These are phyloP conservation scores for Pemphigus obesinymphae DNA, from an alignment of 1,140 invertebrate species.

Conservation along the genomic window DNA sequence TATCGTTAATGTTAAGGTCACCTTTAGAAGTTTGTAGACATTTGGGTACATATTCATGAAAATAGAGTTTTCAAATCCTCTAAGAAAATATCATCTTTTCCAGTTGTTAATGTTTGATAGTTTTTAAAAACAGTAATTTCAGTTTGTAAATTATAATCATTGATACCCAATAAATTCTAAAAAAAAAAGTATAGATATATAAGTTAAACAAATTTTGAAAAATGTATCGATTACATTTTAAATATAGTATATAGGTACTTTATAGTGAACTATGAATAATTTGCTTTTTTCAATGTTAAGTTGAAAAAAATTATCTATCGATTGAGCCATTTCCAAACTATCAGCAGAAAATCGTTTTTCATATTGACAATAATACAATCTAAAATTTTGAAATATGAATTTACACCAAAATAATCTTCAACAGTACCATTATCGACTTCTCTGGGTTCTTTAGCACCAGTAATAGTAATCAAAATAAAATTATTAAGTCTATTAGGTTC, in stretches of 20 bases:
- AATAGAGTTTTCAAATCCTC: slow-evolving; percentile 1
- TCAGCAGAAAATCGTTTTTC: background rate
- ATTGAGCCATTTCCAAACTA: background rate
- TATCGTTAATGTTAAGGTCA: background rate
- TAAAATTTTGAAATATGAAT: background rate
- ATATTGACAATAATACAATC: background rate
- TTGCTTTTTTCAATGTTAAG: background rate
- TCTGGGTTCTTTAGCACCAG: background rate
- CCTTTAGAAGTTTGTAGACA: background rate
- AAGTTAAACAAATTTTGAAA: background rate
- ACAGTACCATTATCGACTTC: background rate
- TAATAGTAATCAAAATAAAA: background rate
- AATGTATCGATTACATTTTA: background rate
- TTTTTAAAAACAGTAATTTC: background rate
- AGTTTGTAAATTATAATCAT: background rate
- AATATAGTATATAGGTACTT: background rate
- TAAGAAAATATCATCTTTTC: slow-evolving; percentile 10
- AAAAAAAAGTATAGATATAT: background rate
- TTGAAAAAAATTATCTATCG: background rate
- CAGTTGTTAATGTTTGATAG: too few species aligned
- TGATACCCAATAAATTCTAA: background rate
- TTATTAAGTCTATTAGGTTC: background rate
- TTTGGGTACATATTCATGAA: background rate
- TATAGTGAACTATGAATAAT: background rate
- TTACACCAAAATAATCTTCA: background rate